Evolutionary conservation across 2,888 invertebrate genomes (phyloP), one percentile per base, ranked within the genome.

Genomic region (Heteromurus nitidus): DNA sequence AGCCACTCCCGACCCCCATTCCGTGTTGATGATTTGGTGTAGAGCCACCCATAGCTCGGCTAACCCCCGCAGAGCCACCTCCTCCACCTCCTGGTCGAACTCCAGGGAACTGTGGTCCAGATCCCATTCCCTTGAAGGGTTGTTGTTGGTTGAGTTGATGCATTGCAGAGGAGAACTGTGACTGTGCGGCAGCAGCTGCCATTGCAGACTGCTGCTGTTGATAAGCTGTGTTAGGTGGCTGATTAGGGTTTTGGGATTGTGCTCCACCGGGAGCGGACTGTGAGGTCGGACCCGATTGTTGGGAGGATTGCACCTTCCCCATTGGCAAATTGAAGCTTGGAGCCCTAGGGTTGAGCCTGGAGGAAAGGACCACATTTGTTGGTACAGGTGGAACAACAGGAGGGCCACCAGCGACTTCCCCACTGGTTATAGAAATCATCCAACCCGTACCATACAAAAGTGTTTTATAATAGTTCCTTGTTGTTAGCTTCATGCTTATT

Each of bases 311-410:
- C 22, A 69, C 80, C 72, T 86, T 85, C 24, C 50, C 69, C 65
- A 85, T 80, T 0, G 84, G 81, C 1, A 86, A 82, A 24, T 75
- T 85, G 88, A 95, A 95, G 88, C 94, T 94, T 0, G 95, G 94
- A 3, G 95, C 95, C 87, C 95, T 93, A 0, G 95, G 94, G 89
- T 95, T 96, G 50, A 95, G 90, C 74, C 94, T 92, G 50, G 93
- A 93, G 82, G 92, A 91, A 22, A 91, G 90, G 30, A 91, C 90
- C 82, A 87, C 85, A 87, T 87, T 87, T 84, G 87, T 84, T 85
- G 87, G 85, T 80, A 85, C 73, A 64, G 80, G 69, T 44, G 77
- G 77, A 82, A 47, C 68, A 26, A 84, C 84, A 67, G 70, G 79
- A 79, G 77, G 68, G 75, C 75, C 84, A 64, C 75, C 72, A 24